Evolutionary conservation across 2,888 invertebrate genomes (phyloP).

Genomic region (Drosophila crucigera): DNA sequence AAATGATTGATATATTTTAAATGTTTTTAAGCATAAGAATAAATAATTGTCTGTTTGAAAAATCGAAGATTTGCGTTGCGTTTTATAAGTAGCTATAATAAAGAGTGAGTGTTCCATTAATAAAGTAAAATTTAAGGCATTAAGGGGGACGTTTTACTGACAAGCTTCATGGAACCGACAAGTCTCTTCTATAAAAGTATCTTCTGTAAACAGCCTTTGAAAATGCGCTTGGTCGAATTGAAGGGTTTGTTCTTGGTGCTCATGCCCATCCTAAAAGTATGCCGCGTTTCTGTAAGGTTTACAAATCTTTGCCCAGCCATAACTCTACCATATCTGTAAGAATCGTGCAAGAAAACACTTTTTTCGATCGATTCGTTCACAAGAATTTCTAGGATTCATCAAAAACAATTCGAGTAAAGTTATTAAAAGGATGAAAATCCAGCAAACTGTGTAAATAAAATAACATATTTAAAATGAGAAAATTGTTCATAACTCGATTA

Average conservation of each 20-base stretch:
- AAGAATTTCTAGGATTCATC: not conserved
- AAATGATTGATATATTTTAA: not conserved
- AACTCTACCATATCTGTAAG: not conserved
- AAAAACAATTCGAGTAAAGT: not conserved
- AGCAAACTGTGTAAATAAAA: not conserved
- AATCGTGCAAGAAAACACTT: no score
- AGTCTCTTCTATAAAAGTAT: not conserved
- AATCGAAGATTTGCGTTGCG: not conserved
- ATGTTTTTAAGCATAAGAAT: not conserved
- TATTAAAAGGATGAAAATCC: no score
- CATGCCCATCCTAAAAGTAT: not conserved
- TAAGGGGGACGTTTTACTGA: not conserved
- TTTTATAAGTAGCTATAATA: not conserved
- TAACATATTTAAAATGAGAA: not conserved
- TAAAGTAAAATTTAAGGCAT: not conserved
- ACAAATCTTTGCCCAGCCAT: no score
- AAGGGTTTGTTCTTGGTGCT: not conserved
- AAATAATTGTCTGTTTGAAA: not conserved
- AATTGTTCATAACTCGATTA: not conserved
- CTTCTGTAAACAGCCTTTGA: not conserved
- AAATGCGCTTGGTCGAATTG: not conserved
- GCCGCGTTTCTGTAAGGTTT: not conserved
- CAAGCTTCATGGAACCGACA: not conserved
- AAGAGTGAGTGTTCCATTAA: not conserved
- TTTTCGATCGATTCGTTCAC: no score